Conservation (phyloP, 2,888 invertebrate genomes). For the Eilema caniola region DNA sequence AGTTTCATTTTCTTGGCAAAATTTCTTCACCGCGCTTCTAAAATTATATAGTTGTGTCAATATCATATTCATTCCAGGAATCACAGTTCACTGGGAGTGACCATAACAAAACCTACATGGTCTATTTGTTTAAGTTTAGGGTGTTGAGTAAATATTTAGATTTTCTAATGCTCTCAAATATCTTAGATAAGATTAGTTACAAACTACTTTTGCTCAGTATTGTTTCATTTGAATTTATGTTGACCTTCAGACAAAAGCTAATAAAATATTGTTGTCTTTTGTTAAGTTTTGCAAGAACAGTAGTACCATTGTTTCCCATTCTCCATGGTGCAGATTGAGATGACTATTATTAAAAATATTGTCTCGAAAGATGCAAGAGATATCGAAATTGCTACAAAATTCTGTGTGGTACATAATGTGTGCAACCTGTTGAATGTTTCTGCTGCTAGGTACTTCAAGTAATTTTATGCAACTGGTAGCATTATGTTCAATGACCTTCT, state of each 20-base stretch:
- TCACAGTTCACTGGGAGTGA: neutral
- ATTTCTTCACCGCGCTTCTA: neutral
- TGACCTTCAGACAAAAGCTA: neutral
- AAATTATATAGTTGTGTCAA: neutral
- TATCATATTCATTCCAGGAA: neutral
- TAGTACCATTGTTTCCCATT: neutral
- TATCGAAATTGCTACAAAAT: neutral
- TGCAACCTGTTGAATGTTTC: conserved; percentile 5
- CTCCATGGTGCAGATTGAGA: neutral
- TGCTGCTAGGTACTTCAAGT: neutral
- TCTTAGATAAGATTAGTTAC: neutral
- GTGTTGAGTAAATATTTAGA: neutral
- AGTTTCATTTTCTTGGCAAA: neutral
- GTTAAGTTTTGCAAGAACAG: neutral
- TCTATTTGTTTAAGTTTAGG: neutral
- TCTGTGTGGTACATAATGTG: neutral
- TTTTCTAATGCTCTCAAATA: conserved; percentile 1
- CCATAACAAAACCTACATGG: neutral
- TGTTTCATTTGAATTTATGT: neutral
- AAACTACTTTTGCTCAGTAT: conserved; percentile 2
- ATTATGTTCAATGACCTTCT: neutral
- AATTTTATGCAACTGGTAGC: neutral
- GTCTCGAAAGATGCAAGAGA: neutral
- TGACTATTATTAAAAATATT: neutral
- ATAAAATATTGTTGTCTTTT: neutral